Percentiles rank a stretch among this genome's conserved stretches.
Evolutionary conservation across 2,797 vertebrate genomes (phyloP).

Genomic region (Sphenopsis melanotis): DNA sequence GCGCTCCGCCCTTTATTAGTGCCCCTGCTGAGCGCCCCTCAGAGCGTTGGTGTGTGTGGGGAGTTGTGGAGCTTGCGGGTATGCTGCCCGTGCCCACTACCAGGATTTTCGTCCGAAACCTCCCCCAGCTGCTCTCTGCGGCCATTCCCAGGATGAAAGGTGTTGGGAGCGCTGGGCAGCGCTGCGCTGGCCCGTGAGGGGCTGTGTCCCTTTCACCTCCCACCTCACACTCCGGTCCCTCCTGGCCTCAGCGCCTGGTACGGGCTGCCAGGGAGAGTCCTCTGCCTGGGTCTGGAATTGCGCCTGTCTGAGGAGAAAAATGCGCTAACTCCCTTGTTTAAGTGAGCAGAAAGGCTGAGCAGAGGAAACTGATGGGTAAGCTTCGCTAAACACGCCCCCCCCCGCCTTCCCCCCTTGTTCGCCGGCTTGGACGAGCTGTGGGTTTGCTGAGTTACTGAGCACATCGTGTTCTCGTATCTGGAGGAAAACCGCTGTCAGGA

Average conservation of each 20-base stretch:
- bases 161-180: background rate
- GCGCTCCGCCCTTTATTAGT: background rate
- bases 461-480: background rate
- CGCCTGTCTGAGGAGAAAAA: background rate
- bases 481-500: background rate
- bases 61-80: background rate
- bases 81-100: background rate
- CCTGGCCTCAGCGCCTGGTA: rapidly evolving
- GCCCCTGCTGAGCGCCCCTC: too few relatives aligned
- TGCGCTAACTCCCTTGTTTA: rapidly evolving
- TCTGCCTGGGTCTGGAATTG: background rate
- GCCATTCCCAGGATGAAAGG: background rate
- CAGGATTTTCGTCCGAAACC: rapidly evolving
- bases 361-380: background rate
- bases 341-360: background rate
- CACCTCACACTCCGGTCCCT: rapidly evolving
- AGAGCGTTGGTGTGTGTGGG: rapidly evolving
- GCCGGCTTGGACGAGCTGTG: background rate
- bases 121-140: too few relatives aligned
- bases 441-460: background rate
- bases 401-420: rapidly evolving
- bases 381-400: rapidly evolving
- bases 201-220: too few relatives aligned
- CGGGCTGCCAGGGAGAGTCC: background rate
- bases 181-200: background rate